These are phyloP conservation scores for Trissonchulus sp. DNA, from an alignment of 2,888 invertebrate genomes.

Conservation along the genomic window DNA sequence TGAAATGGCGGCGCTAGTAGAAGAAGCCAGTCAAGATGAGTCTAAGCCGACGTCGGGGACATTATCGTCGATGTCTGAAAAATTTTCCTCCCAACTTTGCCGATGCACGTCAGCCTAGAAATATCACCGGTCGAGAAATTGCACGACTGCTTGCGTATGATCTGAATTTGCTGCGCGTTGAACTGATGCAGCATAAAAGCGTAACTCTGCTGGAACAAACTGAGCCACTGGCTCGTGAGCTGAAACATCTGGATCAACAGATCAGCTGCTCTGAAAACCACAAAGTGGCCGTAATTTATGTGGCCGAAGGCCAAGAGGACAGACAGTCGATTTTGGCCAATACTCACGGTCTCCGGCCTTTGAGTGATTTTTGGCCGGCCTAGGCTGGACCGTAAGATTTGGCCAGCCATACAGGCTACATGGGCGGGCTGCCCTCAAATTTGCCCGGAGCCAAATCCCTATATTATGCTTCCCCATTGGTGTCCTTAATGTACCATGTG, in stretches of 20 bases:
- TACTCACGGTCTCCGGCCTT: slow-evolving; percentile 82
- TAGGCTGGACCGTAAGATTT: slow-evolving; percentile 69
- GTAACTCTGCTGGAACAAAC: slow-evolving; percentile 35
- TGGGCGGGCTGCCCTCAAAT: slow-evolving; percentile 77
- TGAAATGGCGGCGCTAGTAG: too few species aligned
- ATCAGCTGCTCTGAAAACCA: slow-evolving; percentile 71
- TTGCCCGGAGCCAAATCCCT: slow-evolving; percentile 65
- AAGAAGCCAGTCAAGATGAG: too few species aligned
- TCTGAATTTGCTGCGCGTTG: neutral
- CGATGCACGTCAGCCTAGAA: too few species aligned
- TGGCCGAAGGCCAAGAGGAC: slow-evolving; percentile 90
- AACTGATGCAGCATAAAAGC: neutral
- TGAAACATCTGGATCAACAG: slow-evolving; percentile 78
- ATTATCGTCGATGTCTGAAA: too few species aligned
- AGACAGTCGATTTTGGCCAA: slow-evolving; percentile 88
- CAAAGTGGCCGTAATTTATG: slow-evolving; percentile 79
- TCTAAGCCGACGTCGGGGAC: too few species aligned
- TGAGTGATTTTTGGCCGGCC: slow-evolving; percentile 62
- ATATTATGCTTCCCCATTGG: slow-evolving; percentile 13
- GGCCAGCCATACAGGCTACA: slow-evolving; percentile 87
- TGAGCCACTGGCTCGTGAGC: slow-evolving; percentile 77
- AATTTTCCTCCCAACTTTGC: too few species aligned
- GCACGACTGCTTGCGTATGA: slow-evolving; percentile 17
- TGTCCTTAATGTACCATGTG: slow-evolving; percentile 16
- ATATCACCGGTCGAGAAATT: neutral